These are phyloP conservation scores for Coluber constrictor DNA, from an alignment of 2,797 vertebrate genomes.

Conservation along the genomic window DNA sequence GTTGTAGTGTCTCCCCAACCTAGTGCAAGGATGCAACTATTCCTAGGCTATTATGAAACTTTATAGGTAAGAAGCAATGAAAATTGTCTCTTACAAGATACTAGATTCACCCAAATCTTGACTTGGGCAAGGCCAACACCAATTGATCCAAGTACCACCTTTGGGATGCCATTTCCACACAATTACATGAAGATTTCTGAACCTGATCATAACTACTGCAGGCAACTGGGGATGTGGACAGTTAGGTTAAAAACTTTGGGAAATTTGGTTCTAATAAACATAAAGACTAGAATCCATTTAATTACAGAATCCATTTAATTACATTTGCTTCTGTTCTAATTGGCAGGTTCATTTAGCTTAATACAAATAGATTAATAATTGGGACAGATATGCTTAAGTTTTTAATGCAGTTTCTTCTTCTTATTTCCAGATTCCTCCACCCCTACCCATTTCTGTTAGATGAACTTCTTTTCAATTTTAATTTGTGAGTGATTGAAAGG, in stretches of 20 bases:
- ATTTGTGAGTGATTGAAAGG: slow-evolving; percentile 56
- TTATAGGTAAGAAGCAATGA: not conserved
- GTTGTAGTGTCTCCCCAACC: not conserved
- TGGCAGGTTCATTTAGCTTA: not conserved
- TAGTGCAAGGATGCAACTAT: not conserved
- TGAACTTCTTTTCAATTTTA: slow-evolving; percentile 21
- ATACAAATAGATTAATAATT: slow-evolving; percentile 6
- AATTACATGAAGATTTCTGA: not conserved
- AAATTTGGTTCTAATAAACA: not conserved
- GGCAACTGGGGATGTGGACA: not conserved
- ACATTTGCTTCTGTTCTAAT: slow-evolving; percentile 3
- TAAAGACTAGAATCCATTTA: not conserved
- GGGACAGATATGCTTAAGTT: slow-evolving; percentile 9
- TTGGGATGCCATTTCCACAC: not conserved
- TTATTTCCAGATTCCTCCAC: not conserved
- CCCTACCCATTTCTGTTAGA: not conserved
- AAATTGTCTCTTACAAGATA: not conserved
- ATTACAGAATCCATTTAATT: slow-evolving; percentile 9
- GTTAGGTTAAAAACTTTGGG: not conserved
- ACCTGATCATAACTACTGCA: not conserved
- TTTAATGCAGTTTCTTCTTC: not conserved
- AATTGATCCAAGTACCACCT: not conserved
- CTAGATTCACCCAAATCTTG: not conserved
- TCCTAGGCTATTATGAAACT: not conserved
- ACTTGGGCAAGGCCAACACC: not conserved